Conservation (phyloP, 2,888 invertebrate genomes). For the Diachrysia chrysitis region DNA sequence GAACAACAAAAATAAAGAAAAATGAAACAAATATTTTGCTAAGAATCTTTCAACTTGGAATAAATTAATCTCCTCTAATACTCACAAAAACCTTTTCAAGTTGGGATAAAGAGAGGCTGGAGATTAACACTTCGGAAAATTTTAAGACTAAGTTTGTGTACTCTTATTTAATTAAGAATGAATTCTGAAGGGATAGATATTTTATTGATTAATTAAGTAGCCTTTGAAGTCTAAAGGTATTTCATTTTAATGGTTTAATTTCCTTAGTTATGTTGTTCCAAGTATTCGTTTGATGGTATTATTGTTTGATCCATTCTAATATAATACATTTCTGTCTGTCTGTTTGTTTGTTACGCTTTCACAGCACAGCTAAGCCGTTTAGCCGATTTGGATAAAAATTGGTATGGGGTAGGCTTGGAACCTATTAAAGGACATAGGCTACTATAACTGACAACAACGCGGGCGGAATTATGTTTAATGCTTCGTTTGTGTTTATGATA, state of each 20-base stretch:
- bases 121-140: slow-evolving; percentile 20
- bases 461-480: no score
- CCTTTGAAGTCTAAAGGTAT: slow-evolving; percentile 13
- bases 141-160: slow-evolving; percentile 11
- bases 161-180: slow-evolving; percentile 17
- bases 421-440: no score
- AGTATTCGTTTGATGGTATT: not conserved
- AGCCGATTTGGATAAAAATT: no score
- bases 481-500: no score
- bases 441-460: no score
- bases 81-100: slow-evolving; percentile 19
- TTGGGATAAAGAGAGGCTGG: slow-evolving; percentile 14
- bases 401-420: no score
- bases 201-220: slow-evolving; percentile 21
- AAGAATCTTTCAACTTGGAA: slow-evolving; percentile 15
- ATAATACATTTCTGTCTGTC: not conserved
- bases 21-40: slow-evolving; percentile 16
- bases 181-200: slow-evolving; percentile 6
- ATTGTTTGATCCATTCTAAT: not conserved
- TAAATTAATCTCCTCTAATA: slow-evolving; percentile 23
- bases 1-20: slow-evolving; percentile 6
- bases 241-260: slow-evolving; percentile 6
- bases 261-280: not conserved
- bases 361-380: no score
- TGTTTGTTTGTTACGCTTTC: not conserved